Evolutionary conservation across 2,113 vertebrate species (phyloP), one percentile per base, ranked within the genome.

Genomic region (Trinectes maculatus): DNA sequence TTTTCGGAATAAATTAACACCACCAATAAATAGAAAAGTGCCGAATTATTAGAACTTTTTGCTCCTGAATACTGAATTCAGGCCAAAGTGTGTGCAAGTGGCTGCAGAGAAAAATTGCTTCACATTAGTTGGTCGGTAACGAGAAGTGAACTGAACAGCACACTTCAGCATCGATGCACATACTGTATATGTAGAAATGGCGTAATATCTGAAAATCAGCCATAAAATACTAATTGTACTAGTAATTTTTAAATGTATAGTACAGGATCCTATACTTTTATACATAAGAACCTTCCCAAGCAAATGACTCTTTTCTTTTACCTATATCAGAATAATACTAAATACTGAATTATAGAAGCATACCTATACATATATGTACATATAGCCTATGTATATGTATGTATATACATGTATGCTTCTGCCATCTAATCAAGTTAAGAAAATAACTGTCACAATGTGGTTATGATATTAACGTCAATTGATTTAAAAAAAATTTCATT

Each of bases 101-200:
- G 43, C 58, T 47, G 61, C 48, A 44, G 25, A 49, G 8, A 37
- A 8, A 25, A 71, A 63, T 51, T 61, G 16, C 47, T 7, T 49
- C 13, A 47, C 28, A 21, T 34, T 43, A 24, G 46, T 21, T 42
- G 10, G 6, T 21, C 21, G 53, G 52, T 36, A 59, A 48, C 18
- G n/a, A 64, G 10, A 2, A 58, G 9, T 34, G 6, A 43, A 42
- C 18, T 58, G 22, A 10, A 39, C 8, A 8, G 51, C 31, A 48
- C 3, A 33, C 34, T 43, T 70, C 28, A 59, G 31, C 18, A 18
- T 33, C 6, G 16, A 11, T 33, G 10, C 13, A 22, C 25, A 29
- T n/a, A n/a, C n/a, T n/a, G n/a, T n/a, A n/a, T n/a, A n/a, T n/a
- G n/a, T n/a, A n/a, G n/a, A n/a, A n/a, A n/a, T 1, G 29, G n/a